phyloP scores from a whole-genome alignment of 2,888 invertebrate genomes.

The Drosophila acutilabella region DNA sequence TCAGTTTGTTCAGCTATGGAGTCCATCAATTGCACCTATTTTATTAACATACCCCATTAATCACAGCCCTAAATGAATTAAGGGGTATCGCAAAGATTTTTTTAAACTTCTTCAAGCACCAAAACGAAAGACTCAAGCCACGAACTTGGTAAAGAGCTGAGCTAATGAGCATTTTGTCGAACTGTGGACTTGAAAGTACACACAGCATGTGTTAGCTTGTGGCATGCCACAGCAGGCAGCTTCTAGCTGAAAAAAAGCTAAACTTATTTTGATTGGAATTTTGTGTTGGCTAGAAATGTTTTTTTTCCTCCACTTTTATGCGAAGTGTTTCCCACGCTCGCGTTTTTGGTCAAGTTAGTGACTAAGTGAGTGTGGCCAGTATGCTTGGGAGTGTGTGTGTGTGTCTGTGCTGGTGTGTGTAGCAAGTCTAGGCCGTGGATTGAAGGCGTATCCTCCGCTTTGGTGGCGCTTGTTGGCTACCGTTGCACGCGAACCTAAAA shows the following conservation, averaged over 20 bases:
- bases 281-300: not conserved
- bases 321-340: slow-evolving; percentile 54
- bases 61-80: too few relatives aligned
- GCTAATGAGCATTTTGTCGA: slow-evolving; percentile 11
- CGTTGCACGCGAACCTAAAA: slow-evolving; percentile 63
- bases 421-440: slow-evolving; percentile 54
- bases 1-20: too few relatives aligned
- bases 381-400: slow-evolving; percentile 17
- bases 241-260: not conserved
- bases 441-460: slow-evolving; percentile 42
- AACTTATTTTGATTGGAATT: too few relatives aligned
- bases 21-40: too few relatives aligned
- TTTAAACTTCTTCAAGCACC: not conserved
- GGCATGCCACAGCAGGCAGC: slow-evolving; percentile 48
- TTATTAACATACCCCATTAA: too few relatives aligned
- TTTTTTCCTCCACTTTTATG: not conserved
- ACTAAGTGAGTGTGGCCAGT: slow-evolving; percentile 1
- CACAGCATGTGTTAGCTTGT: slow-evolving; percentile 44
- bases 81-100: not conserved
- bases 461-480: slow-evolving; percentile 76
- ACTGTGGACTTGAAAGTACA: slow-evolving; percentile 1
- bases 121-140: slow-evolving; percentile 78
- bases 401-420: slow-evolving; percentile 37
- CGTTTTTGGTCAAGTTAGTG: slow-evolving; percentile 37
- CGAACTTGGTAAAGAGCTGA: slow-evolving; percentile 54